Evolutionary conservation across 2,113 vertebrate species (phyloP), one percentile per base, ranked within the genome.

Genomic region (Cochlearius cochlearius): DNA sequence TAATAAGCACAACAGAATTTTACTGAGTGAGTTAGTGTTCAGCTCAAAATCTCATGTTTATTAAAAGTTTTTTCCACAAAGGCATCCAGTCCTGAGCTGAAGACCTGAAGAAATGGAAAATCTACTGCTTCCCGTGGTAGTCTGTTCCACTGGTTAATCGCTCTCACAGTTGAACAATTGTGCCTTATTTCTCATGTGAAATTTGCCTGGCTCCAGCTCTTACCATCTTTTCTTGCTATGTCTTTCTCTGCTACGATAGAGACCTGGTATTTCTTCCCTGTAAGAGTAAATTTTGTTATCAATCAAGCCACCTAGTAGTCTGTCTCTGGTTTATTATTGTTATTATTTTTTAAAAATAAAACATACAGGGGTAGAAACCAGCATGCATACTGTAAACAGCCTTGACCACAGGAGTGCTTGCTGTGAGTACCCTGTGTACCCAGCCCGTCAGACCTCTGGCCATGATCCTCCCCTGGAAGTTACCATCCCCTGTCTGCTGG

Each of bases 61-160:
- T 93, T 94, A 43, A 39, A 88, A 93, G 55, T 86, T 90, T 93
- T 97, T 97, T 96, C 95, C 90, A 92, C 53, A 83, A 74, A 94
- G 81, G n/a, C 85, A 62, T 95, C 93, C 93, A 97, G 59, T 86
- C 58, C 78, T 88, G 63, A 88, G 74, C 58, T 86, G 90, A 92
- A 92, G 59, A 80, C 90, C 62, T 94, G 92, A 95, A 93, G 92
- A 80, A 93, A 95, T 90, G 96, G 95, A 96, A 97, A 97, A 94
- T 92, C 74, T 90, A 20, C 64, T 78, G 32, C 83, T 96, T 94
- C 81, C 74, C 2, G 3, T 82, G 71, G 49, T 53, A 90, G 79
- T 60, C 87, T 96, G 90, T 95, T 94, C 92, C 85, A 58, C 77
- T 88, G 67, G 53, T 86, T 96, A 94, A 94, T 93, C 67, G 52